phyloP scores from a whole-genome alignment of 2,113 vertebrate genomes.

The Butastur rufipennis region DNA sequence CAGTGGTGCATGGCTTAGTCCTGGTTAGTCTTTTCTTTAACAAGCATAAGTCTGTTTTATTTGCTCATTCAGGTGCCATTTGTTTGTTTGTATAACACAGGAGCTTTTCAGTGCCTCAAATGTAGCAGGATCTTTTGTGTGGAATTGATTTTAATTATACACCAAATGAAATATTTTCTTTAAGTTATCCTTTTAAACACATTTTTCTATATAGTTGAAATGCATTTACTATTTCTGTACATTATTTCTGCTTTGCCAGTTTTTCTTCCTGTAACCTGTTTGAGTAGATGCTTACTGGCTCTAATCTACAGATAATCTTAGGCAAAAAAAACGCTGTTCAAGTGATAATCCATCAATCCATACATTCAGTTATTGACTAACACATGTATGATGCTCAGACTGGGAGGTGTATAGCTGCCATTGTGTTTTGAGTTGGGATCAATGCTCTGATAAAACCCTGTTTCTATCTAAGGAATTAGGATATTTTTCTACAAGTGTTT shows the following conservation, averaged over 20 bases:
- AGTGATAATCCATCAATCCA: not conserved
- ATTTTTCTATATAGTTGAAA: not conserved
- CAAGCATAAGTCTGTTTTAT: not conserved
- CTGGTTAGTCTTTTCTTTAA: not conserved
- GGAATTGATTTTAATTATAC: not conserved
- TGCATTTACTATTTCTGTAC: not conserved
- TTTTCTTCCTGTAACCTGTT: not conserved
- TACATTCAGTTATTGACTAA: not conserved
- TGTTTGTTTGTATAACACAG: not conserved
- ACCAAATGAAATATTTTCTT: not conserved
- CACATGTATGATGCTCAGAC: not conserved
- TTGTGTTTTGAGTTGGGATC: not conserved
- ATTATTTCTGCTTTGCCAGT: not conserved
- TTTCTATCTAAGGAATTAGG: not conserved
- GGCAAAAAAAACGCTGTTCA: not conserved
- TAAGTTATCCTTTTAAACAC: not conserved
- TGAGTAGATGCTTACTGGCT: not conserved
- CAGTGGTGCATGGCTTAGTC: not conserved
- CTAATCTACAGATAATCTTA: not conserved
- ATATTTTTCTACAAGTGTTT: not conserved
- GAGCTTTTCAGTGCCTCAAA: not conserved
- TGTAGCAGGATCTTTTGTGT: not conserved
- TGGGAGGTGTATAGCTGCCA: not conserved
- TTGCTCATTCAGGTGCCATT: not conserved
- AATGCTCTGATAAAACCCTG: not conserved